Conservation (phyloP, 1,140 invertebrate species). For the Anastrepha ludens region DNA sequence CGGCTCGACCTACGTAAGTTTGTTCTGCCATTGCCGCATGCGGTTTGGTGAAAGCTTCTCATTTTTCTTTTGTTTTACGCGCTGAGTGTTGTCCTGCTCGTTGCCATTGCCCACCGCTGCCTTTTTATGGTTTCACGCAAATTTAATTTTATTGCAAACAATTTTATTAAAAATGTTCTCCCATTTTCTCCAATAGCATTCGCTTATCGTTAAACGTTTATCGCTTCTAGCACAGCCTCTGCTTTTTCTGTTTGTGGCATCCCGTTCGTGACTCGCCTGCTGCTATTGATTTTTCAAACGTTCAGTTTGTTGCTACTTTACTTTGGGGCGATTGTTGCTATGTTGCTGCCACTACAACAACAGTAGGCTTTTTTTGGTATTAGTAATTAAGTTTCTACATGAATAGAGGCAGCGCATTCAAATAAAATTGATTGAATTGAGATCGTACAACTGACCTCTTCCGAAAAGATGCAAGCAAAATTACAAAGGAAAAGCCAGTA, state of each 20-base stretch:
- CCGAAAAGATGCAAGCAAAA: too few relatives aligned
- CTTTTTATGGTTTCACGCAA: slow-evolving; percentile 1
- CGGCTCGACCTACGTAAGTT: neutral
- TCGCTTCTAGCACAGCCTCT: neutral
- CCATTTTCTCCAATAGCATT: slow-evolving; percentile 13
- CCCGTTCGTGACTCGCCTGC: neutral
- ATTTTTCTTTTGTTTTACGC: neutral
- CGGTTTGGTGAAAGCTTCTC: neutral
- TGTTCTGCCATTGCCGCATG: neutral
- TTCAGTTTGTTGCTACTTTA: too few relatives aligned
- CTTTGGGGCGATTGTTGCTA: too few relatives aligned
- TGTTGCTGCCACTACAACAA: too few relatives aligned
- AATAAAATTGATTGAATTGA: too few relatives aligned
- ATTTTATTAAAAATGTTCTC: slow-evolving; percentile 52
- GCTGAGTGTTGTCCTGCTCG: neutral
- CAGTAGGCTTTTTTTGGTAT: neutral
- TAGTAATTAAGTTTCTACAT: neutral
- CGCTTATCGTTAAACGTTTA: slow-evolving; percentile 27
- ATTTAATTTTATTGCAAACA: slow-evolving; percentile 31
- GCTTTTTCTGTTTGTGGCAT: neutral
- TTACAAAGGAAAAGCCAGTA: too few relatives aligned
- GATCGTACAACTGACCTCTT: too few relatives aligned
- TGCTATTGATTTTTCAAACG: neutral
- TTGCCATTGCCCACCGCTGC: neutral
- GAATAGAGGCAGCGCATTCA: neutral